These are phyloP conservation scores for Delia radicum DNA, from an alignment of 1,140 invertebrate species.

Conservation along the genomic window DNA sequence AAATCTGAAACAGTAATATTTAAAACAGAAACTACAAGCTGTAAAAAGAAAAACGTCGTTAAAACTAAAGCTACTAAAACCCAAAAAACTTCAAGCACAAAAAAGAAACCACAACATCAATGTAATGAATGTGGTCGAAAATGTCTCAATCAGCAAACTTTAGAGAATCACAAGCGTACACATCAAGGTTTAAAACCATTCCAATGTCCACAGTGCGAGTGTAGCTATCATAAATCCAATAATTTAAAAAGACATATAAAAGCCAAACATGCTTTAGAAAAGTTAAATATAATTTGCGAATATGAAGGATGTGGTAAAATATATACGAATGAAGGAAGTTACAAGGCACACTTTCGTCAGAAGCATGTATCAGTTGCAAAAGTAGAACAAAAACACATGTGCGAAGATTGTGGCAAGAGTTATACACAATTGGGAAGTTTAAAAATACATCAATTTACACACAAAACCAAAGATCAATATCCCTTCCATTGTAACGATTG, in stretches of 20 bases:
- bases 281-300: neutral
- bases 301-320: slow-evolving; percentile 7
- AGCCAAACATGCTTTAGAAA: neutral
- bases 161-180: slow-evolving; percentile 19
- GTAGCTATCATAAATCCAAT: neutral
- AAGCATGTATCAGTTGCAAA: neutral
- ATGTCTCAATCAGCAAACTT: slow-evolving; percentile 15
- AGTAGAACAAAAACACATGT: neutral
- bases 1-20: neutral
- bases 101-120: neutral
- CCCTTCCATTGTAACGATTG: slow-evolving; percentile 28
- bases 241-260: neutral
- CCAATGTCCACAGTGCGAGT: neutral
- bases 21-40: neutral
- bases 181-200: slow-evolving; percentile 23
- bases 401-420: slow-evolving; percentile 25
- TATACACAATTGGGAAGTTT: neutral
- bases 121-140: slow-evolving; percentile 14
- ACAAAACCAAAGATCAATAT: slow-evolving; percentile 11
- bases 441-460: slow-evolving; percentile 21
- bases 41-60: neutral
- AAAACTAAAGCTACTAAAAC: no score
- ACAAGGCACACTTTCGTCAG: neutral
- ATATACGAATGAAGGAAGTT: neutral
- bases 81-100: no score